phyloP scores from a whole-genome alignment of 2,888 invertebrate genomes.

The Diogma glabrata region DNA sequence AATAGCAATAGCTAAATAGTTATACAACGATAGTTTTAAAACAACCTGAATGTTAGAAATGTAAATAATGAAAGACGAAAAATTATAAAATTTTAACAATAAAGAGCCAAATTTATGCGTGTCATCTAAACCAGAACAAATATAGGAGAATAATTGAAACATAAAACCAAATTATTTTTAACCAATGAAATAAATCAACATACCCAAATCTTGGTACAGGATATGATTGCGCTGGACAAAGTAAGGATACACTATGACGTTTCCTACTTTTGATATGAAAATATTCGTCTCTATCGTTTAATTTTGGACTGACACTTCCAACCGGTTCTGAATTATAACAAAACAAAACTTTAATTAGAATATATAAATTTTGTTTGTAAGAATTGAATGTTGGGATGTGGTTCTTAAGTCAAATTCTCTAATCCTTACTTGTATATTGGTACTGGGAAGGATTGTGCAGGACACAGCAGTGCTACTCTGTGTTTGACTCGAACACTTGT shows the following conservation, averaged over 20 bases:
- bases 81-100: too few species aligned
- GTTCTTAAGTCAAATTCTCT: not conserved
- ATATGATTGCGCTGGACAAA: constrained; percentile 45
- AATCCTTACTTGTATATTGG: constrained; percentile 41
- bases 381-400: constrained; percentile 36
- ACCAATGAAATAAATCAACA: not conserved
- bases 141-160: too few species aligned
- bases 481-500: constrained; percentile 27
- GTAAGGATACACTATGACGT: constrained; percentile 40
- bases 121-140: too few species aligned
- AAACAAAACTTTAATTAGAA: not conserved
- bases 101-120: too few species aligned
- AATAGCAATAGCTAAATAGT: not conserved
- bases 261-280: constrained; percentile 29
- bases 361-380: constrained; percentile 35
- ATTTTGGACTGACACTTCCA: constrained; percentile 48
- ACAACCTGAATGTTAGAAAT: constrained; percentile 36
- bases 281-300: constrained; percentile 44
- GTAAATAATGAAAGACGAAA: too few species aligned
- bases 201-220: constrained; percentile 56
- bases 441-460: constrained; percentile 57
- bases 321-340: constrained; percentile 37
- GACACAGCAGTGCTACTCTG: constrained; percentile 52
- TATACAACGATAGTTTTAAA: constrained; percentile 33
- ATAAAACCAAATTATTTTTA: too few species aligned